Conservation (phyloP, 1,140 invertebrate genomes). For the Euwallacea fornicatus region DNA sequence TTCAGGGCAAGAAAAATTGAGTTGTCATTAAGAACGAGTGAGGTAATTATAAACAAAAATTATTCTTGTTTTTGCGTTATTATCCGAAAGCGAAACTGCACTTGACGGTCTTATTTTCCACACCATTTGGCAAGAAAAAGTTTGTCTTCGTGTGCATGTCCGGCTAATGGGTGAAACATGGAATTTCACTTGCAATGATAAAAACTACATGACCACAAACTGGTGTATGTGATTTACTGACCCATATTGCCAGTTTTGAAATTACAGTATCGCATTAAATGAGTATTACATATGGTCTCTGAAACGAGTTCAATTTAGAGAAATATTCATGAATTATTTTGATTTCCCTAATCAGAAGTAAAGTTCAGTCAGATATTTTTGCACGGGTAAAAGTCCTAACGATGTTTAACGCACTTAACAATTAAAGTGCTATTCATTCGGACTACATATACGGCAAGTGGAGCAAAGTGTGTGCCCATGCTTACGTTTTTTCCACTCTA, state of each 20-base stretch:
- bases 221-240: slow-evolving; percentile 1
- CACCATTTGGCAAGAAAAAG: neutral
- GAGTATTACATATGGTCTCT: neutral
- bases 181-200: neutral
- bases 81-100: neutral
- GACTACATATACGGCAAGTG: too few species aligned
- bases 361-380: neutral
- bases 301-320: neutral
- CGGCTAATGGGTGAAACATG: neutral
- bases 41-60: neutral
- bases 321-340: neutral
- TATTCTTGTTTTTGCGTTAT: neutral
- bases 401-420: too few species aligned
- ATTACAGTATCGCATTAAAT: neutral
- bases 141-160: neutral
- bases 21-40: neutral
- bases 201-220: neutral
- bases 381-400: neutral
- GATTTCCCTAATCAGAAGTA: neutral
- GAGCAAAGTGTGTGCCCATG: too few species aligned
- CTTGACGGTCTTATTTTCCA: neutral
- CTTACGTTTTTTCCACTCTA: too few species aligned
- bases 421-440: too few species aligned
- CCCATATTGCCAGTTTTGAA: neutral
- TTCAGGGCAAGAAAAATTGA: neutral